Evolutionary conservation across 2,888 invertebrate genomes (phyloP).

Genomic region (Heliconius cydno): DNA sequence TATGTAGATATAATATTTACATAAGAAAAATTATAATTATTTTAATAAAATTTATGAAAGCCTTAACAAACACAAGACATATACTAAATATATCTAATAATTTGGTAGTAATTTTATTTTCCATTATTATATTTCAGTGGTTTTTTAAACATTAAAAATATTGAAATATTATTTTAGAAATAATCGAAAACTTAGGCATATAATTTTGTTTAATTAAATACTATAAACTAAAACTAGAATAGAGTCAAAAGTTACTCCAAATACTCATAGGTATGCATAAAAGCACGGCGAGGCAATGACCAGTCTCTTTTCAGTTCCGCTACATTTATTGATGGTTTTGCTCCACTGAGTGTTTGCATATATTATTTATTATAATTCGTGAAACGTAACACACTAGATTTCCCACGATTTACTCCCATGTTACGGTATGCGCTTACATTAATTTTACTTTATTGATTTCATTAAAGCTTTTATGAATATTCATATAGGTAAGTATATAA

Average conservation of each 20-base stretch:
- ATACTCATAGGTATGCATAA: conserved; percentile 69
- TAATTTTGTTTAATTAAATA: neutral
- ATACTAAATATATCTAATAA: too few relatives aligned
- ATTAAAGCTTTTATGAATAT: conserved; percentile 12
- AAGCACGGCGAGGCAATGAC: conserved; percentile 49
- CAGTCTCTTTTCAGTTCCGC: conserved; percentile 59
- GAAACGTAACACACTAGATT: conserved; percentile 38
- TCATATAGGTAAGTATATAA: neutral
- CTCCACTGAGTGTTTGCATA: conserved; percentile 69
- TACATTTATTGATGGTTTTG: conserved; percentile 63
- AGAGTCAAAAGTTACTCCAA: conserved; percentile 50
- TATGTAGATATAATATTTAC: neutral
- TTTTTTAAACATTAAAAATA: too few relatives aligned
- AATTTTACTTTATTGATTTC: conserved; percentile 19
- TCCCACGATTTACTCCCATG: conserved; percentile 44
- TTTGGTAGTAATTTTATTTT: too few relatives aligned
- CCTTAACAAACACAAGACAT: too few relatives aligned
- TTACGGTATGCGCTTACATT: conserved; percentile 19
- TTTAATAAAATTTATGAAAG: too few relatives aligned
- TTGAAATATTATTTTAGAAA: too few relatives aligned
- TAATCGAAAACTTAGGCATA: neutral
- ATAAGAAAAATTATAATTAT: neutral
- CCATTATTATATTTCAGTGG: too few relatives aligned
- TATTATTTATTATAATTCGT: conserved; percentile 65
- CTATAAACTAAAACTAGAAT: neutral